These are phyloP conservation scores for Parotia lawesii DNA, from an alignment of 2,113 vertebrate genomes.

Conservation along the genomic window DNA sequence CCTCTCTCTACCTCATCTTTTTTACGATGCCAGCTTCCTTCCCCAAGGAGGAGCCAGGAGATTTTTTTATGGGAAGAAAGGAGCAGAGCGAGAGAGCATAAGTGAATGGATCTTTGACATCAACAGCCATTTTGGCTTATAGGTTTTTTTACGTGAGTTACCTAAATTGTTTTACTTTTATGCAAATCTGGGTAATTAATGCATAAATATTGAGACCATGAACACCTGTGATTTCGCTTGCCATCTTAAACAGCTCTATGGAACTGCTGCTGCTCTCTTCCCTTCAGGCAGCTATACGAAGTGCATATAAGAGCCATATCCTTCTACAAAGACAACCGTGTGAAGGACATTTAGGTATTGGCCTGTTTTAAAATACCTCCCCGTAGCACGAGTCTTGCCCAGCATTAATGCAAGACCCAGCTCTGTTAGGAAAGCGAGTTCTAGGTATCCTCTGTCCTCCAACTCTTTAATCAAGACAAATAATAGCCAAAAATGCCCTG, in stretches of 20 bases:
- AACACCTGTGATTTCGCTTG: background rate
- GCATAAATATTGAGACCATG: background rate
- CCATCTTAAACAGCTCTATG: background rate
- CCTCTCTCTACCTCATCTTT: background rate
- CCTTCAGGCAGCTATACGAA: background rate
- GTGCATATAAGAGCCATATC: background rate
- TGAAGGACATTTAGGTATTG: background rate
- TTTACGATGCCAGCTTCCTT: background rate
- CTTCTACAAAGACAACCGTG: background rate
- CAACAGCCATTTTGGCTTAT: background rate
- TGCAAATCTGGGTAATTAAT: constrained; percentile 5
- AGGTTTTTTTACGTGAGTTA: background rate
- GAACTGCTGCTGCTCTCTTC: background rate
- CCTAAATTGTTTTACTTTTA: background rate
- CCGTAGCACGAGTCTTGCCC: background rate
- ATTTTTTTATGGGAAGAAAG: constrained; percentile 6
- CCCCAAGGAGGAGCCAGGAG: background rate
- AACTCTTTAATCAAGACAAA: background rate
- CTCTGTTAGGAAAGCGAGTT: background rate
- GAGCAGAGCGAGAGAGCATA: background rate
- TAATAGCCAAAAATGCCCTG: background rate
- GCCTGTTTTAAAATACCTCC: background rate
- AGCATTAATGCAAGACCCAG: background rate
- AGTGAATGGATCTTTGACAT: background rate
- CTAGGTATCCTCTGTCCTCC: background rate